Conservation (phyloP, 2,113 vertebrate genomes). For the Mohoua ochrocephala region DNA sequence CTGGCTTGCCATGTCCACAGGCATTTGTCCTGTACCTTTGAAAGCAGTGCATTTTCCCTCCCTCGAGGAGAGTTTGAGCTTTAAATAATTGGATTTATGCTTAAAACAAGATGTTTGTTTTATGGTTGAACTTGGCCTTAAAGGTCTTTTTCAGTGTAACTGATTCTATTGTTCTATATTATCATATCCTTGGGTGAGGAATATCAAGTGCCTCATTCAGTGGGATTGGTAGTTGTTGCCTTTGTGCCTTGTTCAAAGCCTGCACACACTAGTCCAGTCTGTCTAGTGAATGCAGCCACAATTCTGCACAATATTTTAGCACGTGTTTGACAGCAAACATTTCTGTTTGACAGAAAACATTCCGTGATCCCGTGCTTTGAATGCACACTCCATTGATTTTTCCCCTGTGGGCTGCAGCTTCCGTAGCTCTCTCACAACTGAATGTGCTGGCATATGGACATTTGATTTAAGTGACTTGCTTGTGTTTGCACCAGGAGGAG, state of each 20-base stretch:
- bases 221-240: neutral
- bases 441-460: neutral
- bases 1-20: neutral
- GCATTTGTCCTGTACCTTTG: neutral
- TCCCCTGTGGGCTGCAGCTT: neutral
- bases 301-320: neutral
- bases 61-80: neutral
- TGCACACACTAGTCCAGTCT: fast-evolving
- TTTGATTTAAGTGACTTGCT: neutral
- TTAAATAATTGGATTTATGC: neutral
- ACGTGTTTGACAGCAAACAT: neutral
- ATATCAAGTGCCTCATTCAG: neutral
- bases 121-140: neutral
- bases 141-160: neutral
- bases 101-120: neutral
- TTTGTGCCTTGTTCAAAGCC: neutral
- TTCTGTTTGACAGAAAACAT: neutral
- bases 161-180: neutral
- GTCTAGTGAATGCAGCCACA: neutral
- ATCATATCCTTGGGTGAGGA: fast-evolving
- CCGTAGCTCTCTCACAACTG: neutral
- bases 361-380: neutral
- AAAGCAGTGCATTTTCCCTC: neutral
- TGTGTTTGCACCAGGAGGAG: neutral
- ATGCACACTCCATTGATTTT: fast-evolving